A percentile compares a stretch with the other conserved stretches of the same genome.
Conservation (phyloP, 1,140 invertebrate genomes). For the Elymnias hypermnestra region DNA sequence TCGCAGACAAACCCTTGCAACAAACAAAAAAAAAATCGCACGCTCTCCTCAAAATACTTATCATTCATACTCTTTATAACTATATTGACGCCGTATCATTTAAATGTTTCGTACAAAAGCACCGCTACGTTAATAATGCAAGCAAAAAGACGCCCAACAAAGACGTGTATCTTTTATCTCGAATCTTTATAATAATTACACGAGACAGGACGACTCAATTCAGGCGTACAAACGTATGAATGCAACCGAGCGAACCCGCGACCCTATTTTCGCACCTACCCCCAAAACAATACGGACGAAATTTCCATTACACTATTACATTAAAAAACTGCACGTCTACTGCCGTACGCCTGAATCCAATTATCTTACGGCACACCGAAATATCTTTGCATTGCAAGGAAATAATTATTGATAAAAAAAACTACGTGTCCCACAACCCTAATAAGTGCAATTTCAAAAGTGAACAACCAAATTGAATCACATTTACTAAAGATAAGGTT, state of each 20-base stretch:
- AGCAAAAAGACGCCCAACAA: constrained; percentile 34
- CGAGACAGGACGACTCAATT: constrained; percentile 63
- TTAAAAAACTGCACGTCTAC: background rate
- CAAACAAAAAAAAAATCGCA: too few species aligned
- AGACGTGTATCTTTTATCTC: constrained; percentile 48
- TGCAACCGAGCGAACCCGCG: background rate
- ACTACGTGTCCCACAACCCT: constrained; percentile 41
- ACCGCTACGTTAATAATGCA: constrained; percentile 24
- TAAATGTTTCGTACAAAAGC: constrained; percentile 21
- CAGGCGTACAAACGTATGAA: constrained; percentile 12
- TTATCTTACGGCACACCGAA: constrained; percentile 50
- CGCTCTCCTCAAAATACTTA: too few species aligned
- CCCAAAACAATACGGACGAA: constrained; percentile 2
- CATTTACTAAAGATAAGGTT: constrained; percentile 10
- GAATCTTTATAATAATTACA: constrained; percentile 72
- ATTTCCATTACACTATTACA: constrained; percentile 7
- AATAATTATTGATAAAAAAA: constrained; percentile 55
- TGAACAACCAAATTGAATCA: constrained; percentile 11
- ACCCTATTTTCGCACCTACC: constrained; percentile 5
- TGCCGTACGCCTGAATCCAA: constrained; percentile 49
- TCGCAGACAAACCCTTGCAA: too few species aligned
- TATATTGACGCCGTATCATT: constrained; percentile 19
- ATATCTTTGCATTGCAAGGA: constrained; percentile 52
- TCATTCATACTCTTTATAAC: constrained; percentile 16
- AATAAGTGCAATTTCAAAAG: constrained; percentile 12